Base-by-base conservation (phyloP, 2,113 vertebrate genomes). In the Hippocampus guttulatus region DNA sequence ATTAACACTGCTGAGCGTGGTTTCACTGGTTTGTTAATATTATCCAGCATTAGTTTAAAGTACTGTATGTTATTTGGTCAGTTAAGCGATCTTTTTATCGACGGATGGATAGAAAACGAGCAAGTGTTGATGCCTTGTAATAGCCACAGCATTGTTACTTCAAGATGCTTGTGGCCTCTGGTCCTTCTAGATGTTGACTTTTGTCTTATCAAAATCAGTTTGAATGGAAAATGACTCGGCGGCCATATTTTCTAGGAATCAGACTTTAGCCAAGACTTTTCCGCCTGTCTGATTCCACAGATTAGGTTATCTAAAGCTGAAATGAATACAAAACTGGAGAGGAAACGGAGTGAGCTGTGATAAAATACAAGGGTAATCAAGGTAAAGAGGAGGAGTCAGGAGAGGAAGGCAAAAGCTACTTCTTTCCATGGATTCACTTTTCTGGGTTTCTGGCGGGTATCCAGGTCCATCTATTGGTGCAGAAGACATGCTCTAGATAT, bases 331-430 rank as follows among this genome's bases (percentile, higher is more conserved):
- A 74, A 71, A 77, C 23, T 16, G 54, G 45, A n/a, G 63, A 64
- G 57, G 61, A 74, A 70, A 57, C 72, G 15, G 65, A 23, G 75
- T 71, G 51, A 74, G 68, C 16, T 8, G 45, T 58, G 77, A 52
- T 76, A 33, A 78, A 73, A 70, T 74, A 49, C 77, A 74, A 71
- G 64, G 30, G 18, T 76, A 81, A 84, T 81, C 70, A 68, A 63
- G 51, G 38, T 58, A 55, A 62, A 38, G 58, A 61, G 58, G 58
- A 61, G 58, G 27, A 71, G 68, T 75, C 58, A 60, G 57, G 23
- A 58, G 54, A 67, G 61, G 33, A 51, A 38, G 54, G 27, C 61
- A 41, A 23, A 38, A 63, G 63, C 10, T 33, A 16, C 30, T 64
- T 0, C 33, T 3, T 21, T 57, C 52, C 74, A 61, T 68, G 63